A percentile compares a stretch with the other conserved stretches of the same genome.
Conservation (phyloP, 1,140 invertebrate genomes). For the Lucilia sericata region DNA sequence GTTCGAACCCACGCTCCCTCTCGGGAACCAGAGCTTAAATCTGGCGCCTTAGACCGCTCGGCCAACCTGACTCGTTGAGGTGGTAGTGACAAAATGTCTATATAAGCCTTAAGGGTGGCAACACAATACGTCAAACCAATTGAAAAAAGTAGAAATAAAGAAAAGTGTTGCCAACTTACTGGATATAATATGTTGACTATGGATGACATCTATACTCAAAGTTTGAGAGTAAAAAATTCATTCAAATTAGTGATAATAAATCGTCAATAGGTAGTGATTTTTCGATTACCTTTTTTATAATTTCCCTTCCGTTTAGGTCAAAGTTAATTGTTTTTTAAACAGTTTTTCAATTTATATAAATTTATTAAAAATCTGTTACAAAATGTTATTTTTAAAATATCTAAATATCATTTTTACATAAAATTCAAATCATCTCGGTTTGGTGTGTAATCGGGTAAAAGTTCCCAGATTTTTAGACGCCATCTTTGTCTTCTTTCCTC, state of each 20-base stretch:
- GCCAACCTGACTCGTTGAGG: conserved; percentile 72
- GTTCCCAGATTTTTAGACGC: conserved; percentile 75
- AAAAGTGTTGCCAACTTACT: not conserved
- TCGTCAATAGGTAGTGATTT: too few species aligned
- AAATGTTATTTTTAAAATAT: not conserved
- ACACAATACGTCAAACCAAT: not conserved
- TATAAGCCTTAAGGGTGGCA: not conserved
- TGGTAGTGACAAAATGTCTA: not conserved
- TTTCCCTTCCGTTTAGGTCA: too few species aligned
- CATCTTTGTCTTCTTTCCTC: conserved; percentile 75
- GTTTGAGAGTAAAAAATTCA: too few species aligned
- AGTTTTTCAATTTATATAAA: too few species aligned
- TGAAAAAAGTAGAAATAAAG: not conserved
- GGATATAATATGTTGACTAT: not conserved
- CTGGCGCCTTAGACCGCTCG: conserved; percentile 81
- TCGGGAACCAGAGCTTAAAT: conserved; percentile 81
- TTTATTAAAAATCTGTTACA: not conserved
- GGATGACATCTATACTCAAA: not conserved
- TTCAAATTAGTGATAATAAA: too few species aligned
- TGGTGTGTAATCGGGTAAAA: conserved; percentile 75
- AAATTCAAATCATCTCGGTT: conserved; percentile 41
- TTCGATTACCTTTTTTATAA: too few species aligned
- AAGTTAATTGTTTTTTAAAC: too few species aligned
- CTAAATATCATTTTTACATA: conserved; percentile 1
- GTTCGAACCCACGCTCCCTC: conserved; percentile 80